These are phyloP conservation scores for Stictocephala bisonia DNA, from an alignment of 2,888 invertebrate species.

Conservation along the genomic window DNA sequence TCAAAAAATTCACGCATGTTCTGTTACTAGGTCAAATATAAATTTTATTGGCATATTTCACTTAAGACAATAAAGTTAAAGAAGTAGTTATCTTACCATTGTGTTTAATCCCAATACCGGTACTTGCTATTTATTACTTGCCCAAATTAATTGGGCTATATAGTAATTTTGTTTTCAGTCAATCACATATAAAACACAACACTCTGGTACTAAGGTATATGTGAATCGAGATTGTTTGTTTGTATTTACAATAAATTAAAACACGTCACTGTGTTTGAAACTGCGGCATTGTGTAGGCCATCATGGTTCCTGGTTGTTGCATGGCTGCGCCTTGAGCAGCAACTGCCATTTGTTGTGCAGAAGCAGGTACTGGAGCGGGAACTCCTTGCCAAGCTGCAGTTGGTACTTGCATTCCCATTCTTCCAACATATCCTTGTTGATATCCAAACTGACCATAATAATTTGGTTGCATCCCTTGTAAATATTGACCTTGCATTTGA, in stretches of 20 bases:
- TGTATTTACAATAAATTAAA: conserved; percentile 43
- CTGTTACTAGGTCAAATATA: no score
- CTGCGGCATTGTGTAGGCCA: conserved; percentile 77
- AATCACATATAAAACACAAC: conserved; percentile 46
- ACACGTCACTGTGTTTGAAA: conserved; percentile 84
- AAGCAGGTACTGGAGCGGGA: conserved; percentile 61
- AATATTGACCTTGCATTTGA: conserved; percentile 81
- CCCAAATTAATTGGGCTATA: neutral
- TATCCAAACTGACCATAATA: conserved; percentile 69
- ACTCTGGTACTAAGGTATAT: conserved; percentile 47
- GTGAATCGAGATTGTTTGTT: conserved; percentile 45
- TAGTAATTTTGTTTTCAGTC: conserved; percentile 5
- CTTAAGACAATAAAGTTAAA: no score
- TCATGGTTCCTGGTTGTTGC: conserved; percentile 67
- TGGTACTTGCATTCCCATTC: conserved; percentile 67
- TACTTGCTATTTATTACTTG: no score
- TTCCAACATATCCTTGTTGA: conserved; percentile 65
- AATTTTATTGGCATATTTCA: no score
- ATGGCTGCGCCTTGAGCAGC: conserved; percentile 67
- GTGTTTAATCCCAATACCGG: no score
- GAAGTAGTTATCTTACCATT: conserved; percentile 19
- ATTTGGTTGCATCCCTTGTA: conserved; percentile 76
- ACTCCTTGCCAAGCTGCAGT: conserved; percentile 67
- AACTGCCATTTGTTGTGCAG: conserved; percentile 72
- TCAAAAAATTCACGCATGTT: no score